phyloP scores from a whole-genome alignment of 2,888 invertebrate species.

The Pheosia gnoma region DNA sequence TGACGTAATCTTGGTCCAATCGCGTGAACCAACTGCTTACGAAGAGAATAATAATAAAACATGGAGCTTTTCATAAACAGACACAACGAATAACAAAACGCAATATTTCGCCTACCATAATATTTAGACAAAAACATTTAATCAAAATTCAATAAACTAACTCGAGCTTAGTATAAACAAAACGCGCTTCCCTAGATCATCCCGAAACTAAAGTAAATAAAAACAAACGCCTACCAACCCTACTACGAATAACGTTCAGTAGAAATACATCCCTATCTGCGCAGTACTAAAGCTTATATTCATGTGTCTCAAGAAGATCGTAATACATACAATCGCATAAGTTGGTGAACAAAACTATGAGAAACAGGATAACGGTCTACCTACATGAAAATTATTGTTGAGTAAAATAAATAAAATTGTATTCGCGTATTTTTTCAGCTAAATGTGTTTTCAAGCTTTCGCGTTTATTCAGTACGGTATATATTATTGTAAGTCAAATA shows the following conservation, averaged over 20 bases:
- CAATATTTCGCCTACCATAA: too few species aligned
- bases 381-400: constrained; percentile 29
- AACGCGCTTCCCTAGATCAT: constrained; percentile 33
- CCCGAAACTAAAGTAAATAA: constrained; percentile 41
- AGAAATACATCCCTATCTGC: background rate
- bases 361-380: constrained; percentile 19
- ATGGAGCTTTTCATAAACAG: too few species aligned
- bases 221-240: constrained; percentile 26
- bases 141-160: constrained; percentile 11
- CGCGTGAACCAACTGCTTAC: too few species aligned
- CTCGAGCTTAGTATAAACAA: constrained; percentile 26
- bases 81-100: too few species aligned
- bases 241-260: constrained; percentile 17
- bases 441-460: background rate
- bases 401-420: constrained; percentile 16
- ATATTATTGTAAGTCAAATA: too few species aligned
- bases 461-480: too few species aligned
- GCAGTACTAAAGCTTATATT: background rate
- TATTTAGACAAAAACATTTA: background rate
- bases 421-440: background rate
- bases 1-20: too few species aligned
- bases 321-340: constrained; percentile 22
- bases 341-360: constrained; percentile 15
- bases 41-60: too few species aligned
- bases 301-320: too few species aligned